phyloP scores from a whole-genome alignment of 2,113 vertebrate genomes.

The Tursiops truncatus region DNA sequence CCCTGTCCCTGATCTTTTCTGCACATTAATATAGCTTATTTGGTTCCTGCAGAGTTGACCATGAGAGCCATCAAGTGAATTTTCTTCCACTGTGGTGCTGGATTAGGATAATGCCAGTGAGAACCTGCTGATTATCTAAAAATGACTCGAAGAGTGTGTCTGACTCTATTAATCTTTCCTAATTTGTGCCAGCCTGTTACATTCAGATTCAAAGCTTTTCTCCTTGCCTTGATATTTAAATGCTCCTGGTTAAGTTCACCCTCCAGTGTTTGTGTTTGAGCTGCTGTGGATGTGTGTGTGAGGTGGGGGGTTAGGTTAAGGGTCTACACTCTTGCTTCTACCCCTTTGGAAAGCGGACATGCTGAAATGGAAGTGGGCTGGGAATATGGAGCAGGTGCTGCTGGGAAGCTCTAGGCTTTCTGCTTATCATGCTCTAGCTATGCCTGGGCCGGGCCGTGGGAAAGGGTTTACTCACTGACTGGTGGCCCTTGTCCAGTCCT shows the following conservation, averaged over 20 bases:
- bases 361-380: not conserved
- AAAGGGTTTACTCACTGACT: not conserved
- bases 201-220: not conserved
- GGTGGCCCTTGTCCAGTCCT: not conserved
- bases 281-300: not conserved
- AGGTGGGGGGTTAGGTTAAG: too few relatives aligned
- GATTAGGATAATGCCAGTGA: constrained; percentile 51
- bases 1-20: constrained; percentile 25
- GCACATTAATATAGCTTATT: constrained; percentile 52
- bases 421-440: not conserved
- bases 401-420: not conserved
- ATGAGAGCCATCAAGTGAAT: not conserved
- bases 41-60: constrained; percentile 64
- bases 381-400: not conserved
- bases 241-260: not conserved
- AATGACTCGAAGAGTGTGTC: not conserved
- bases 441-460: not conserved
- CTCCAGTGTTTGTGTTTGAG: not conserved
- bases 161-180: constrained; percentile 53
- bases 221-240: constrained; percentile 55
- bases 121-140: constrained; percentile 70
- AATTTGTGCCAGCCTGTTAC: not conserved
- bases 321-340: not conserved
- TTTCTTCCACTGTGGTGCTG: constrained; percentile 40
- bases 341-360: not conserved